Base-by-base conservation (phyloP, 2,797 vertebrate genomes). In the Agapornis canus region DNA sequence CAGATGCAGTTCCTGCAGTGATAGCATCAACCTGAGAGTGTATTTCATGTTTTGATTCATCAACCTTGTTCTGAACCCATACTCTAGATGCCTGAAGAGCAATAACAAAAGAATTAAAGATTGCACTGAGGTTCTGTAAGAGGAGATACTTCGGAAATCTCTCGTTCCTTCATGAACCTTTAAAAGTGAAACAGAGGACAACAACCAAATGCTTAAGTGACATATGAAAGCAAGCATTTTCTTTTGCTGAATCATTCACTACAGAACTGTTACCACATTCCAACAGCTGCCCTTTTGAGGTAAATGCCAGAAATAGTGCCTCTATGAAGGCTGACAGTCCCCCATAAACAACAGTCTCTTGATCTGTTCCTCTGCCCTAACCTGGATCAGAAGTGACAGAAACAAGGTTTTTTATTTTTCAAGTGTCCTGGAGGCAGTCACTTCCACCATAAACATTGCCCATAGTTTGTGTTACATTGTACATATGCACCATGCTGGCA, bases 51-150 rank as follows among this genome's bases (percentile, higher is more conserved):
- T 99, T 99, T 89, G 99, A 99, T 97, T 99, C 99, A 89, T 99
- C 99, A 85, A 99, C 99, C 98, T 99, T 99, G 98, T 99, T 99
- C 98, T 99, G 99, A 97, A 99, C 99, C 99, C 99, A 99, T 79
- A 99, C 99, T 95, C 99, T 98, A 78, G 99, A 99, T 11, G 99
- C 99, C 99, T 99, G 97, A 95, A 85, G 90, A 96, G 69, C 70
- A 97, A 96, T 45, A 97, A 97, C 52, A 94, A 40, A 96, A 92
- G 4, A 86, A 95, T 89, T 89, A 85, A 90, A 20, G 43, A 88
- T 16, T 59, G 42, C 7, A 43, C 18, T 5, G 13, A 93, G 56
- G 68, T 82, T 75, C 82, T 47, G n/a, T 42, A 90, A 76, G 29
- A 48, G 14, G 14, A 85, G 35, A 32, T 14, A 29, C 9, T 23